A percentile compares a stretch with the other conserved stretches of the same genome.
Evolutionary conservation across 2,888 invertebrate genomes (phyloP).

Genomic region (Luperina testacea): DNA sequence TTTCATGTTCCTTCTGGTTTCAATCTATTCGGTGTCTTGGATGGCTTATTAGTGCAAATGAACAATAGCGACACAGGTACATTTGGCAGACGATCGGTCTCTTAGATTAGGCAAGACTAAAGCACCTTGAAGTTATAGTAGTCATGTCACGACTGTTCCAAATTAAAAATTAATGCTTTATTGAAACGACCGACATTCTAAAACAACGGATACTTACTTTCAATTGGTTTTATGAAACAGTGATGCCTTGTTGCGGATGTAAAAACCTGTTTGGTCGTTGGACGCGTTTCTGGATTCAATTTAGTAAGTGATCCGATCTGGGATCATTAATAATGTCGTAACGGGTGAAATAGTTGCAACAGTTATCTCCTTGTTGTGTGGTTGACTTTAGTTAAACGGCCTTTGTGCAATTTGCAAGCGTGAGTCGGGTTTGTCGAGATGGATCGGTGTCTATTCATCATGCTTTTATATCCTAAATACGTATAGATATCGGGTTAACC

Average conservation of each 20-base stretch:
- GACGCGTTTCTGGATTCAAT: slow-evolving; percentile 56
- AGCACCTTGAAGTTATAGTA: slow-evolving; percentile 54
- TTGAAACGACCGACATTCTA: slow-evolving; percentile 75
- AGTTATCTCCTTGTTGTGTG: slow-evolving; percentile 54
- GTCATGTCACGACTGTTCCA: slow-evolving; percentile 77
- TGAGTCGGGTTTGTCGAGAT: slow-evolving; percentile 58
- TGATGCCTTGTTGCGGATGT: slow-evolving; percentile 42
- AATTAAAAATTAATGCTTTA: slow-evolving; percentile 80
- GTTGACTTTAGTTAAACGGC: slow-evolving; percentile 57
- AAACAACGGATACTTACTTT: slow-evolving; percentile 64
- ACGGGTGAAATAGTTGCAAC: slow-evolving; percentile 60
- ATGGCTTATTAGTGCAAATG: slow-evolving; percentile 75
- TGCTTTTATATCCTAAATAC: slow-evolving; percentile 40
- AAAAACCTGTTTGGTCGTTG: slow-evolving; percentile 50
- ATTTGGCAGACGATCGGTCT: slow-evolving; percentile 67
- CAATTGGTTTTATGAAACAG: slow-evolving; percentile 59
- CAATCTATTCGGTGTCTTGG: slow-evolving; percentile 36
- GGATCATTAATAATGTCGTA: slow-evolving; percentile 63
- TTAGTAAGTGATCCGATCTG: slow-evolving; percentile 62
- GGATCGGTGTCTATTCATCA: slow-evolving; percentile 58
- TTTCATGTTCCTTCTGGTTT: slow-evolving; percentile 1
- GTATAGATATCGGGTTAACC: slow-evolving; percentile 28
- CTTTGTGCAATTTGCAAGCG: slow-evolving; percentile 57
- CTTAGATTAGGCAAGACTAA: slow-evolving; percentile 67
- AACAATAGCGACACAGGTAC: slow-evolving; percentile 71